These are phyloP conservation scores for Drosophila neocordata DNA, from an alignment of 1,140 invertebrate species.

Conservation along the genomic window DNA sequence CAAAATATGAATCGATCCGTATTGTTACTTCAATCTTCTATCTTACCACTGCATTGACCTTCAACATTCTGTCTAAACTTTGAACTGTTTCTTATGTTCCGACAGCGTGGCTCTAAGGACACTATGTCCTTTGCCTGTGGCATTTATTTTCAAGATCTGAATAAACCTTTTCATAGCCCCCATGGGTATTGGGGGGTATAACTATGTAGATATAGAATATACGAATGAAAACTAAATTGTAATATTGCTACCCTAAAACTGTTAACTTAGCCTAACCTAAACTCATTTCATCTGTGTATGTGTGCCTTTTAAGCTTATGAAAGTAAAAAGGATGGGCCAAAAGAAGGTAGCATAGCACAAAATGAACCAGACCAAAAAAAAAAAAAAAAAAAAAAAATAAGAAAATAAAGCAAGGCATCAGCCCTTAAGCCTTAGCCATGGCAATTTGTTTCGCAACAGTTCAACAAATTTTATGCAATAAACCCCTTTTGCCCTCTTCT, in stretches of 20 bases:
- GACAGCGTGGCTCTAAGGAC: not conserved
- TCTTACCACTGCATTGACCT: not conserved
- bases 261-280: slow-evolving; percentile 4
- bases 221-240: slow-evolving; percentile 11
- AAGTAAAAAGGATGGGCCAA: not conserved
- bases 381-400: no score
- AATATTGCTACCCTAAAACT: not conserved
- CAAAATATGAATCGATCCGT: no score
- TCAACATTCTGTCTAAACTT: not conserved
- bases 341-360: not conserved
- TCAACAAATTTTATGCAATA: slow-evolving; percentile 65
- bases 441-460: slow-evolving; percentile 77
- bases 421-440: slow-evolving; percentile 61
- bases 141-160: not conserved
- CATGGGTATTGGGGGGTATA: not conserved
- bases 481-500: not conserved
- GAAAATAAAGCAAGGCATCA: slow-evolving; percentile 1
- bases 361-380: not conserved
- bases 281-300: not conserved
- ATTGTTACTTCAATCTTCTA: no score
- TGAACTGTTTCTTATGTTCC: not conserved
- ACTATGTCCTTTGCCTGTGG: not conserved
- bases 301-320: not conserved
- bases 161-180: not conserved
- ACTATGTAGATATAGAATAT: not conserved